phyloP scores from a whole-genome alignment of 2,113 vertebrate genomes.

The Mormoops blainvillei region DNA sequence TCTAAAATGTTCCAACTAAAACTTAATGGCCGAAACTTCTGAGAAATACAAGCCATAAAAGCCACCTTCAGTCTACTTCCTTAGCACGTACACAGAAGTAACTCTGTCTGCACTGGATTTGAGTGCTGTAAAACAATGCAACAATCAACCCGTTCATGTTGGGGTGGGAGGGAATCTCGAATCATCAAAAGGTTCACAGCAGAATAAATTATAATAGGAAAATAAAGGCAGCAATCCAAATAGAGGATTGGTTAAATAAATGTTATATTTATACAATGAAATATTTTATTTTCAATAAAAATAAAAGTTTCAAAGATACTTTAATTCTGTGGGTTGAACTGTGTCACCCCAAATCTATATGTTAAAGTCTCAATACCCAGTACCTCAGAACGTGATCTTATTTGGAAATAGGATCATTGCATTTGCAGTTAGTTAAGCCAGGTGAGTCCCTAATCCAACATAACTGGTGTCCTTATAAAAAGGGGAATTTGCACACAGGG shows the following conservation, averaged over 20 bases:
- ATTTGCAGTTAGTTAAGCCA: neutral
- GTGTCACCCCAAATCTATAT: neutral
- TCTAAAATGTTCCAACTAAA: neutral
- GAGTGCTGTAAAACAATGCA: neutral
- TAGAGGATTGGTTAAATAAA: neutral
- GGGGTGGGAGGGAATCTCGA: neutral
- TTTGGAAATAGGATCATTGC: neutral
- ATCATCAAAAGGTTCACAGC: neutral
- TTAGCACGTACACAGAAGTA: no score
- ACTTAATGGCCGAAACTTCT: no score
- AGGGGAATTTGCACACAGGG: neutral
- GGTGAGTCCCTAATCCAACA: neutral
- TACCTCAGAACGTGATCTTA: neutral
- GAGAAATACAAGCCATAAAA: no score
- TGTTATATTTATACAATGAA: neutral
- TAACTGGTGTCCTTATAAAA: neutral
- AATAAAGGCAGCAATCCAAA: neutral
- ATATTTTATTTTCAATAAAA: neutral
- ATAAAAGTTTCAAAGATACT: neutral
- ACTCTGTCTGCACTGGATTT: no score
- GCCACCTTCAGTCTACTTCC: no score
- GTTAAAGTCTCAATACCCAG: neutral
- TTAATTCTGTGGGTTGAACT: neutral
- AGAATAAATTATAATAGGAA: neutral
- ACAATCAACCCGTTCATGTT: neutral